Evolutionary conservation across 2,888 invertebrate species (phyloP), one percentile per base, ranked within the genome.

Genomic region (Chymomyza caudatula): DNA sequence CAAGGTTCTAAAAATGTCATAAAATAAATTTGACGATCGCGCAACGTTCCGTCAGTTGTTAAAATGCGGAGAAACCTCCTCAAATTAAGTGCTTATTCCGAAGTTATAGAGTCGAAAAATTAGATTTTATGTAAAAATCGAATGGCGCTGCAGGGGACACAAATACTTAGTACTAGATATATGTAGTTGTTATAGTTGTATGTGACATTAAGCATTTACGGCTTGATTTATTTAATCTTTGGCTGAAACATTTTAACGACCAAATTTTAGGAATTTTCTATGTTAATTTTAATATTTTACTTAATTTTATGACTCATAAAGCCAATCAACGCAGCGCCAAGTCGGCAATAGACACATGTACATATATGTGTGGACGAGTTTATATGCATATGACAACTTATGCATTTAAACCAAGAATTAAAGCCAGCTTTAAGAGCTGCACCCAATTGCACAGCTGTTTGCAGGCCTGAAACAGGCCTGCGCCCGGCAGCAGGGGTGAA

Each of bases 191-290:
- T 37, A 4, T 37, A 37, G 4, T 25, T 37, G 11, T 37, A 11
- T 37, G 11, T 11, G 29, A 2, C 29, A 11, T 4, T 37, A 37
- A 37, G 29, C 29, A 37, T 79, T 79, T 74, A 85, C 68, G 80
- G 70, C 69, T 72, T 85, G 80, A 77, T 85, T 79, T 77, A 77
- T 79, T 53, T 64, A 13, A 58, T 69, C 63, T 69, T 64, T n/a
- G 19, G 19, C 15, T 47, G 4, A 47, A 47, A 4, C 11, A 47
- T 47, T 47, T 47, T 47, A 15, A 47, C 19, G 47, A 47, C 4
- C 4, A 47, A 47, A 47, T 47, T 47, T 47, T 47, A 15, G 19
- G 47, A 8, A 19, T 47, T 47, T 47, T 37, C 11, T 17, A 47
- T 13, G 47, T 17, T 43, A n/a, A n/a, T n/a, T 47, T 47, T 15